These are phyloP conservation scores for Prosopocoilus inquinatus DNA, from an alignment of 2,888 invertebrate genomes.

Conservation along the genomic window DNA sequence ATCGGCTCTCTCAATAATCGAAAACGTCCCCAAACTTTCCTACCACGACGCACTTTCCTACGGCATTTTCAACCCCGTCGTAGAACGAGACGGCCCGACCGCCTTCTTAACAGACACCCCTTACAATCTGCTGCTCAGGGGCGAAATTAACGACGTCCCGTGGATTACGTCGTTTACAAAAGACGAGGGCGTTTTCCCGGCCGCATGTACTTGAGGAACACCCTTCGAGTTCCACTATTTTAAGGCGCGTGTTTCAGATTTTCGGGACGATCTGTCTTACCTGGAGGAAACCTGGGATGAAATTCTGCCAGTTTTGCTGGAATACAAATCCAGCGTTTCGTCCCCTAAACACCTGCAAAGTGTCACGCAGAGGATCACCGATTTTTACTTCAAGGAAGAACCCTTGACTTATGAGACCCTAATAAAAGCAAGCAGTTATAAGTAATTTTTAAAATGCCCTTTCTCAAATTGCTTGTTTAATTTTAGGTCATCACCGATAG, in stretches of 20 bases:
- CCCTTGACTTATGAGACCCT: slow-evolving; percentile 24
- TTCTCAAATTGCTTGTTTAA: neutral
- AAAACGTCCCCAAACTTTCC: slow-evolving; percentile 39
- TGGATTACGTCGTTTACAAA: slow-evolving; percentile 64
- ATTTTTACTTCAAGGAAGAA: slow-evolving; percentile 57
- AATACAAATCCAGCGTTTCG: slow-evolving; percentile 61
- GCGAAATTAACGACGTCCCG: slow-evolving; percentile 61
- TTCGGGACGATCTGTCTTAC: slow-evolving; percentile 35
- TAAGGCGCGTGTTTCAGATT: slow-evolving; percentile 43
- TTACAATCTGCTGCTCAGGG: slow-evolving; percentile 56
- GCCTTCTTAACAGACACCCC: slow-evolving; percentile 63
- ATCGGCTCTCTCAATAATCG: slow-evolving; percentile 58
- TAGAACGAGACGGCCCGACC: slow-evolving; percentile 48
- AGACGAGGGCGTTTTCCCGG: slow-evolving; percentile 70
- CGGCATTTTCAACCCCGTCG: slow-evolving; percentile 66
- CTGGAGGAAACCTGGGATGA: slow-evolving; percentile 60
- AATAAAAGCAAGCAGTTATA: no score
- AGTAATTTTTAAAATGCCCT: no score
- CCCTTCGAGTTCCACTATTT: neutral
- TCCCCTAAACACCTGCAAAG: slow-evolving; percentile 45
- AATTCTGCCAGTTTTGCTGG: slow-evolving; percentile 61
- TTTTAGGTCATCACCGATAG: slow-evolving; percentile 61
- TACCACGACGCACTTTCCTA: slow-evolving; percentile 52
- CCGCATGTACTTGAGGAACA: slow-evolving; percentile 52
- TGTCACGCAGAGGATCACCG: slow-evolving; percentile 55